A percentile compares a stretch with the other conserved stretches of the same genome.
Conservation (phyloP, 2,113 vertebrate species). For the Peromyscus maniculatus region DNA sequence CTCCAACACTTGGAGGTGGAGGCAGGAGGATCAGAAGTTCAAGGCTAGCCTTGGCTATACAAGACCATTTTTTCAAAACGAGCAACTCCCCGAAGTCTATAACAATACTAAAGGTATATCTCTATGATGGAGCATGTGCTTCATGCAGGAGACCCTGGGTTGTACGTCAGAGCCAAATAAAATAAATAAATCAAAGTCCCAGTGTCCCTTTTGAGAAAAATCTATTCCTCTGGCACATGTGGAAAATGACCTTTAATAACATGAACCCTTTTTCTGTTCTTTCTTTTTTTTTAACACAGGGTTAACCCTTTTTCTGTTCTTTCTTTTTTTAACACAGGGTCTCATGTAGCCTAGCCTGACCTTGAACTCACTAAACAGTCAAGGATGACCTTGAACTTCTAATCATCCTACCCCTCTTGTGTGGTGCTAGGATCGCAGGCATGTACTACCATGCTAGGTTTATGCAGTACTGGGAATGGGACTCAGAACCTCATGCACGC, state of each 20-base stretch:
- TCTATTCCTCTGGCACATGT: neutral
- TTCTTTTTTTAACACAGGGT: neutral
- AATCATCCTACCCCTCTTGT: neutral
- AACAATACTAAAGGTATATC: neutral
- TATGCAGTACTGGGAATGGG: neutral
- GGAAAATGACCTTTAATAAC: conserved; percentile 9
- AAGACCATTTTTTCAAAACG: neutral
- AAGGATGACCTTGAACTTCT: neutral
- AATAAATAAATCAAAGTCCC: neutral
- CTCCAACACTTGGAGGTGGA: neutral
- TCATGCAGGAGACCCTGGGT: neutral
- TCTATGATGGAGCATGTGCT: neutral
- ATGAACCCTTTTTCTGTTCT: neutral
- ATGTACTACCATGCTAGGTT: neutral
- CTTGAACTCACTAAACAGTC: neutral
- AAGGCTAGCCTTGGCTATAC: neutral
- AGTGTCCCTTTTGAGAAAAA: neutral
- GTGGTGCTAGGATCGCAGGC: neutral
- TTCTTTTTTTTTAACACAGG: neutral
- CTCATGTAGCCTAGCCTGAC: neutral
- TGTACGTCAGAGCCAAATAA: neutral
- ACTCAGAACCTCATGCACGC: neutral
- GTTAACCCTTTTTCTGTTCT: neutral
- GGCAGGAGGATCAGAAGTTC: neutral
- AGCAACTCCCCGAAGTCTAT: neutral